Base-by-base conservation (phyloP, 1,140 invertebrate genomes). In the Leptinotarsa undecemlineata region DNA sequence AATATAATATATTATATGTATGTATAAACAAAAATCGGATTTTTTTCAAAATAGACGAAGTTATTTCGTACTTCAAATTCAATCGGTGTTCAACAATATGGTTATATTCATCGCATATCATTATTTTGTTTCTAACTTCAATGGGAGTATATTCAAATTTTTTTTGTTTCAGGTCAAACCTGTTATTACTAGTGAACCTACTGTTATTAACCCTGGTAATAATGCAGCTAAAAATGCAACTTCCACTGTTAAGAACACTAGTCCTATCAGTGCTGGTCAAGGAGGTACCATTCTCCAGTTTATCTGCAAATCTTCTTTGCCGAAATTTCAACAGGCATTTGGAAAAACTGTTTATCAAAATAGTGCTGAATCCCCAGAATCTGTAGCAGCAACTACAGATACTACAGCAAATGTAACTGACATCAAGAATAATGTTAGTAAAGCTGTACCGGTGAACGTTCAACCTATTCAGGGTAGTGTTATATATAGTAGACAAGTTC, bases 251-350 rank as follows among this genome's bases (percentile, higher is more conserved):
- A 69, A 75, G 60, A 74, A 76, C 48, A 64, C 70, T 13, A 42
- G 66, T 57, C 76, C 80, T 23, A 63, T 67, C 15, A 71, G 76
- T 60, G 76, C 81, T 21, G 74, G 74, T 14, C 77, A 78, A 66
- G 81, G 79, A 61, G 80, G 80, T 75, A 82, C 82, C 19, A 84
- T 85, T 68, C 79, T 85, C 17, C 84, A 84, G 73, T 89, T 89
- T 81, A 87, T 89, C 64, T 90, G 88, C 80, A 89, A 89, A 84
- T 85, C 88, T 19, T 76, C 81, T 15, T 83, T 94, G 74, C 92
- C 92, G 3, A 93, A 93, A 83, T 94, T 94, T 83, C 92, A 93
- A 80, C 92, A 93, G 84, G 92, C 91, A 3, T 94, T 94, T 82
- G 91, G 92, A 6, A 93, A 92, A 84, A 86, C 87, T 60, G 86